Base-by-base conservation (phyloP, 2,113 vertebrate species). In the Carettochelys insculpta region DNA sequence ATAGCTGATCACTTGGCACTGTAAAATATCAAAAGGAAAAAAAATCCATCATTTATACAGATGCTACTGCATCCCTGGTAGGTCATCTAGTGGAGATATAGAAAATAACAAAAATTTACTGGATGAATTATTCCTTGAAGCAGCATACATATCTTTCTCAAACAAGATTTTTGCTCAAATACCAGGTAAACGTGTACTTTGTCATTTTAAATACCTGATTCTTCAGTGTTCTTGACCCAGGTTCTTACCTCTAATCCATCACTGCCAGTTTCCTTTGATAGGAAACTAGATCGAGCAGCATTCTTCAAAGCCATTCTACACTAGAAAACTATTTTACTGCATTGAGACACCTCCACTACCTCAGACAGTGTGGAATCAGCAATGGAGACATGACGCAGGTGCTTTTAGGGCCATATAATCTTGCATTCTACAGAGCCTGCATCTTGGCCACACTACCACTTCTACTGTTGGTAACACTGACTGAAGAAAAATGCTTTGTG, bases 21-120 rank as follows among this genome's bases (percentile, higher is more conserved):
- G 45, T 93, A 54, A 86, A n/a, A 80, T 45, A 71, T 84, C 73
- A 71, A 27, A 92, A 43, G 38, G 10, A 16, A 75, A 91, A 89
- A 83, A 10, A 9, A 13, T 48, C 2, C 71, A 25, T 45, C 78
- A 92, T 76, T 90, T 58, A 41, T 43, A 82, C 24, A 80, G 38
- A 58, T 80, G n/a, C 25, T 3, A 43, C 85, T 87, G 76, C 3
- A 5, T 43, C 43, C 4, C 38, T 75, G 4, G 25, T 38, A 81
- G 45, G 47, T 53, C 75, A 94, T 83, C 7, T 11, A 77, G 20
- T 16, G 58, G 51, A 73, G 27, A 65, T 56, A 13, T 17, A 34
- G 41, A 81, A 31, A 22, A 50, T 22, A 16, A 1, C 0, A 77
- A 85, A 77, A 87, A 77, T 25, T 11, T 56, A 80, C 5, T 12